phyloP scores from a whole-genome alignment of 1,140 invertebrate species.

The Parapsyche elsis region DNA sequence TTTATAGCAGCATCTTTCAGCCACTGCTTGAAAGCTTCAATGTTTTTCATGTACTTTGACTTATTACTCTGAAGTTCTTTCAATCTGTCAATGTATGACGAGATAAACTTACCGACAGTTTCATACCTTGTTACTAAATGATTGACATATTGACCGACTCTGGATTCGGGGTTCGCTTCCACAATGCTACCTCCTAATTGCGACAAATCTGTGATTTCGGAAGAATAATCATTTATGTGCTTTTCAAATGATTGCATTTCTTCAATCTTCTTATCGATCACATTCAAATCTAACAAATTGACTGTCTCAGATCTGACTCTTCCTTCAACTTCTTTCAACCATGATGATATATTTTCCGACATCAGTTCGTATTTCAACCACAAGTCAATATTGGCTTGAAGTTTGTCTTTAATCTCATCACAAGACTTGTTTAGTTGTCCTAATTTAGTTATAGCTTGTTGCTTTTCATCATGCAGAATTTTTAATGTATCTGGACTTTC shows the following conservation, averaged over 20 bases:
- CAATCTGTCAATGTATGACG: slow-evolving; percentile 75
- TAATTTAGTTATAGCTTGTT: slow-evolving; percentile 75
- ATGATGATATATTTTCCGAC: slow-evolving; percentile 80
- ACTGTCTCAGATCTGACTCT: slow-evolving; percentile 80
- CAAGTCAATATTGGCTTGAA: slow-evolving; percentile 79
- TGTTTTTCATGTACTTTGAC: slow-evolving; percentile 74
- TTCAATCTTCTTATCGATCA: slow-evolving; percentile 78
- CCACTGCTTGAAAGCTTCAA: slow-evolving; percentile 82
- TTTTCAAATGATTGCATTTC: slow-evolving; percentile 74
- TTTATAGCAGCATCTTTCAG: slow-evolving; percentile 78
- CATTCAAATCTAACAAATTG: slow-evolving; percentile 74
- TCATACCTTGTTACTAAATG: slow-evolving; percentile 83
- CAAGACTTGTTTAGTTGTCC: slow-evolving; percentile 75
- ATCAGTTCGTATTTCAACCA: slow-evolving; percentile 85
- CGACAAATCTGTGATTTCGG: slow-evolving; percentile 75
- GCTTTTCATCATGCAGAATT: slow-evolving; percentile 72
- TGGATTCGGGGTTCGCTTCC: slow-evolving; percentile 81
- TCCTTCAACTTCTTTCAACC: slow-evolving; percentile 89
- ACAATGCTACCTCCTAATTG: slow-evolving; percentile 78
- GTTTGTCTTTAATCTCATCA: slow-evolving; percentile 73
- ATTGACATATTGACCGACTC: slow-evolving; percentile 81
- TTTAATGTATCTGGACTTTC: slow-evolving; percentile 76
- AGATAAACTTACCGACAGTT: slow-evolving; percentile 77
- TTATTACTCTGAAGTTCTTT: slow-evolving; percentile 75
- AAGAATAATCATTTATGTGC: slow-evolving; percentile 73